Base-by-base conservation (phyloP, 2,888 invertebrate genomes). In the Sarcophaga carnaria region DNA sequence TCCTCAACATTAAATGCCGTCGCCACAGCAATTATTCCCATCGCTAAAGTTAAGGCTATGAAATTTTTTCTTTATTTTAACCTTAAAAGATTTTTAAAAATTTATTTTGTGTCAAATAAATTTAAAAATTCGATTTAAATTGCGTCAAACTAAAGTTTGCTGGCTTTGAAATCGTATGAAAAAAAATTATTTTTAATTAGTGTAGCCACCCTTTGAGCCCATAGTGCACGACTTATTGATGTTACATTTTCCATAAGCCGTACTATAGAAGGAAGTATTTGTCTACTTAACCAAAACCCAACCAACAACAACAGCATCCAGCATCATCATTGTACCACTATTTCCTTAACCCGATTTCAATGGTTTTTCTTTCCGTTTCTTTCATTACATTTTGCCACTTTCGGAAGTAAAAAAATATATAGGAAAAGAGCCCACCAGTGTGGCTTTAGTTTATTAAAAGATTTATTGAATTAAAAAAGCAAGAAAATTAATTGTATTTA, bases 331-430 rank as follows among this genome's bases (percentile, higher is more conserved):
- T 2, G 6, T 79, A 80, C 86, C 79, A 83, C 76, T 69, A 83
- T 80, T 86, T 86, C 86, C 86, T 76, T 77, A 86, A 86, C 76
- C 80, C 76, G 37, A 37, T 37, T 37, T 37, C 37, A 37, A 37
- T 37, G 37, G 37, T 85, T 70, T 80, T 60, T 17, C 2, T 49
- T 27, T 14, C 37, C 37, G 37, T 37, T 37, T 37, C 10, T 10
- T 37, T 37, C 37, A 66, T 27, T 60, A 60, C 12, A 77, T 66
- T 77, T 83, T 74, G 78, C 83, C 27, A 76, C 20, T 75, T 81
- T 54, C 12, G 60, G 17, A 74, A 37, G 25, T 25, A 74, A 20
- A 59, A 12, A 49, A 66, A n/a, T 3, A n/a, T 37, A 59, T 60
- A 22, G 37, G 17, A 54, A 63, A 66, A 37, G 37, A 37, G 37